Conservation (phyloP, 2,113 vertebrate species). For the Fregata magnificens region DNA sequence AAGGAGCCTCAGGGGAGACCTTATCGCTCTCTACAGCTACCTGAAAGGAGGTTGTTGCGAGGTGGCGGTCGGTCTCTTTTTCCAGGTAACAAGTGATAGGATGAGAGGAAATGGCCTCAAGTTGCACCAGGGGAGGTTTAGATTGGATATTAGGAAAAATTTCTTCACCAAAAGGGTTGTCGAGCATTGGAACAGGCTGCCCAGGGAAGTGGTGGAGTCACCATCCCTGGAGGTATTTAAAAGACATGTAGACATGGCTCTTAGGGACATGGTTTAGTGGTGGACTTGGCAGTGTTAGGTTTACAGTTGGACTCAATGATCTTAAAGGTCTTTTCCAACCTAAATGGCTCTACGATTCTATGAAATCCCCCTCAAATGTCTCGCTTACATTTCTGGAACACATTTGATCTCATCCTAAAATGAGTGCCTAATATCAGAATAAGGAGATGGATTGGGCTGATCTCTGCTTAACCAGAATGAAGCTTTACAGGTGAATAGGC, state of each 20-base stretch:
- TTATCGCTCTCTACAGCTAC: too few species aligned
- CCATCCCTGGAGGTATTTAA: neutral
- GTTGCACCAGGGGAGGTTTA: neutral
- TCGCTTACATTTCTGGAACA: neutral
- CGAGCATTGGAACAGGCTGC: neutral
- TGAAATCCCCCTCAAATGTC: neutral
- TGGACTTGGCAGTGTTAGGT: neutral
- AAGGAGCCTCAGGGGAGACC: neutral
- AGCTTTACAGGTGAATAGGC: neutral
- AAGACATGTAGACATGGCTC: neutral
- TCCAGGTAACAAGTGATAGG: accelerated
- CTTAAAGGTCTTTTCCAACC: neutral
- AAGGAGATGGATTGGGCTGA: neutral
- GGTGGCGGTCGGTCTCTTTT: neutral
- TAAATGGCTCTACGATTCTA: neutral
- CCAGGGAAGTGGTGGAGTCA: neutral
- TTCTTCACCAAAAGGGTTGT: accelerated
- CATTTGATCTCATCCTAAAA: neutral
- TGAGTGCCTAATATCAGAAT: neutral
- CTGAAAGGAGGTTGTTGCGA: neutral
- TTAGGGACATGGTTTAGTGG: neutral
- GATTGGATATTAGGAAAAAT: neutral
- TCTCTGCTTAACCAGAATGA: neutral
- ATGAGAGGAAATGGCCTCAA: neutral
- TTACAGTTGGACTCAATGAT: neutral